These are phyloP conservation scores for Dynastes tityus DNA, from an alignment of 2,888 invertebrate genomes.

Conservation along the genomic window DNA sequence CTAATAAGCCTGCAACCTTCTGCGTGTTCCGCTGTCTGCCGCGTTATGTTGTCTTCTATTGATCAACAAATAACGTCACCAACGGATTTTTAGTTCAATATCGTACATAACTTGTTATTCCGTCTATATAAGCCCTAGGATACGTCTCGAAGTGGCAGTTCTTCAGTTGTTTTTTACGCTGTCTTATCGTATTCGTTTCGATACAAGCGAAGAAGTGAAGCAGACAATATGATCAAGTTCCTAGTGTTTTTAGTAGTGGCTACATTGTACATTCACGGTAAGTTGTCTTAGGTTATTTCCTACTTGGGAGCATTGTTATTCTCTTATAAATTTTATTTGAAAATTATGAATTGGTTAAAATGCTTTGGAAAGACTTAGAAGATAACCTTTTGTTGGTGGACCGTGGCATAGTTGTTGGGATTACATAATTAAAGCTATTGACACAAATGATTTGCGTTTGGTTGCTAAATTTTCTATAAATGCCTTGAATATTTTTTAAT, in stretches of 20 bases:
- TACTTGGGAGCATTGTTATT: neutral
- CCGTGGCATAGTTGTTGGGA: no score
- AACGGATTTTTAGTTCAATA: conserved; percentile 4
- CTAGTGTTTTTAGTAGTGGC: neutral
- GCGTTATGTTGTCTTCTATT: neutral
- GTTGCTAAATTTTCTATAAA: no score
- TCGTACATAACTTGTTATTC: neutral
- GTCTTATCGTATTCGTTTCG: neutral
- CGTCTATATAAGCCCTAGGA: neutral
- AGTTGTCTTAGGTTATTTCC: neutral
- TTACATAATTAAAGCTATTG: no score
- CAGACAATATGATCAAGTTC: neutral
- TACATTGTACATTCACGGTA: conserved; percentile 9
- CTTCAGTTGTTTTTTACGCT: conserved; percentile 1
- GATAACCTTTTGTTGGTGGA: no score
- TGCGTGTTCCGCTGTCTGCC: neutral
- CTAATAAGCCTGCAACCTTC: neutral
- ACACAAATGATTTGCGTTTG: no score
- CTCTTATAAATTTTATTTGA: no score
- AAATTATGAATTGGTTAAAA: no score
- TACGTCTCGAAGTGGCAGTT: neutral
- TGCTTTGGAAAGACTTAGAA: no score
- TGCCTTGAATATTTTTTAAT: no score
- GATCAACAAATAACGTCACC: conserved; percentile 7
- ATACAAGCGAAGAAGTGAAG: neutral